These are phyloP conservation scores for Taenaris catops DNA, from an alignment of 2,888 invertebrate species.

Conservation along the genomic window DNA sequence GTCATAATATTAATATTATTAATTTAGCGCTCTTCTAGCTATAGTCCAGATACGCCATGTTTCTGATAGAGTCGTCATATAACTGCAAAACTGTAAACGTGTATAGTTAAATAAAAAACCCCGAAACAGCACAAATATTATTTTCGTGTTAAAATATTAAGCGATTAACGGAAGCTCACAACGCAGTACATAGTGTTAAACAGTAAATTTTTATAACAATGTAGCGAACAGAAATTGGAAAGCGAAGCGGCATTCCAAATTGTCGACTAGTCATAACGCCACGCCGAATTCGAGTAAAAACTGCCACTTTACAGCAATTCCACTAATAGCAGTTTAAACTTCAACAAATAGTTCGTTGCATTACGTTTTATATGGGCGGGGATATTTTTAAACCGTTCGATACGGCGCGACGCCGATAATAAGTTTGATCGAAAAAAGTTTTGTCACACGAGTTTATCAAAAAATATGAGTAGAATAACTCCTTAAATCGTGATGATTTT, in stretches of 20 bases:
- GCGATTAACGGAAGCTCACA: constrained; percentile 7
- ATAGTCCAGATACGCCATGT: no score
- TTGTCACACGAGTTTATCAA: no score
- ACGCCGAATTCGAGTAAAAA: constrained; percentile 33
- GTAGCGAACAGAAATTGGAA: constrained; percentile 14
- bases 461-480: no score
- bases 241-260: constrained; percentile 16
- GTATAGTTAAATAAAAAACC: no score
- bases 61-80: no score
- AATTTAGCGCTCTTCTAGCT: no score
- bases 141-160: no score
- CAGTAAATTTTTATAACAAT: constrained; percentile 14
- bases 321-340: constrained; percentile 36
- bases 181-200: constrained; percentile 4
- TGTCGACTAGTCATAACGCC: constrained; percentile 20
- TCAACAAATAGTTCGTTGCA: constrained; percentile 39
- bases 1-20: no score
- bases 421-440: neutral
- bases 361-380: constrained; percentile 31
- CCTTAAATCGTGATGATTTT: no score
- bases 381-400: constrained; percentile 20
- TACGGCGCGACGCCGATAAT: constrained; percentile 5
- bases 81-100: no score
- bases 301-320: constrained; percentile 31
- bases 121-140: no score